Evolutionary conservation across 2,113 vertebrate species (phyloP).

Genomic region (Xenotilapia longispinis): DNA sequence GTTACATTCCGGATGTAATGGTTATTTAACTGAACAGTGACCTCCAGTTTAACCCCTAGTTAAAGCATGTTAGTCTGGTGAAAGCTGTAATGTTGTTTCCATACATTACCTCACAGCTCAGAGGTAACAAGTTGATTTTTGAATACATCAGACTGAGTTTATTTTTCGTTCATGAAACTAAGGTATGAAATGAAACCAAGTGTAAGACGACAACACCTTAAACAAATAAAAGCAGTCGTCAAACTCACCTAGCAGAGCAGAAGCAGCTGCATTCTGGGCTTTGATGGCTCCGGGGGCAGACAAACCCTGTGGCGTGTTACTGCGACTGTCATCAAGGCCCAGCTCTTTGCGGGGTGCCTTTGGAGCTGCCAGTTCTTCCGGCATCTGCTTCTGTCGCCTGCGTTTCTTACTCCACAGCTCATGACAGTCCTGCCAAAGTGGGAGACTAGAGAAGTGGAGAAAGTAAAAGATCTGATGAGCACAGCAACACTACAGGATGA

Average conservation of each 20-base stretch:
- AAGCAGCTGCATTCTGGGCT: slow-evolving; percentile 73
- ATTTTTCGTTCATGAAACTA: not conserved
- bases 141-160: not conserved
- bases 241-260: slow-evolving; percentile 63
- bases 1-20: not conserved
- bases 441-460: slow-evolving; percentile 73
- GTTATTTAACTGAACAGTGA: not conserved
- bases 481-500: not conserved
- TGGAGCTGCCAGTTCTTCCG: slow-evolving; percentile 80
- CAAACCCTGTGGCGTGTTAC: slow-evolving; percentile 91
- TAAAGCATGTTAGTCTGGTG: not conserved
- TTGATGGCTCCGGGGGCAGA: slow-evolving; percentile 79
- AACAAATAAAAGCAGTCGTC: not conserved
- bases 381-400: slow-evolving; percentile 94
- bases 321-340: slow-evolving; percentile 92
- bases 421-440: slow-evolving; percentile 98
- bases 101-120: not conserved
- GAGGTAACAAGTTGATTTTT: not conserved
- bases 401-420: slow-evolving; percentile 99
- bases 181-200: not conserved
- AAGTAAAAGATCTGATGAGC: not conserved
- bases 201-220: not conserved
- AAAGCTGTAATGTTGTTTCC: not conserved
- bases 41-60: not conserved
- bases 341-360: slow-evolving; percentile 94